A percentile compares a stretch with the other conserved stretches of the same genome.
phyloP scores from a whole-genome alignment of 2,888 invertebrate species.

The Lithophane semibrunnea region DNA sequence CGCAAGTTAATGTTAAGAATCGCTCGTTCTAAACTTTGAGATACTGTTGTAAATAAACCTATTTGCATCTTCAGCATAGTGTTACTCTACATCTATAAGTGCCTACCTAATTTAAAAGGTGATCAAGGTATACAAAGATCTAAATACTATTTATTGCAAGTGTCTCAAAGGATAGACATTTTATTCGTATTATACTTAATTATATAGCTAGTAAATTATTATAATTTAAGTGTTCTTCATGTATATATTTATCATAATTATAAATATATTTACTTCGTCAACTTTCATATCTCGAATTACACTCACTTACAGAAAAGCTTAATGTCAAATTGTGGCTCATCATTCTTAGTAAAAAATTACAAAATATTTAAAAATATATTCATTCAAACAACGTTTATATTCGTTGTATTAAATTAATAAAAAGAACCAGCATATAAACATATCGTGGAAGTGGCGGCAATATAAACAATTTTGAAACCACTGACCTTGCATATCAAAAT shows the following conservation, averaged over 20 bases:
- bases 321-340: conserved; percentile 9
- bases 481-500: conserved; percentile 84
- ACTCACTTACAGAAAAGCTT: conserved; percentile 11
- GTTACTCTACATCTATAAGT: background rate
- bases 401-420: conserved; percentile 53
- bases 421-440: conserved; percentile 82
- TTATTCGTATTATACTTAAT: conserved; percentile 25
- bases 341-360: conserved; percentile 9
- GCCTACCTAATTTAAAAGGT: background rate
- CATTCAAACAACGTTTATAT: conserved; percentile 37
- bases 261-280: conserved; percentile 7
- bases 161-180: conserved; percentile 32
- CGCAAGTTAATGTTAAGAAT: conserved; percentile 79
- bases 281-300: conserved; percentile 7
- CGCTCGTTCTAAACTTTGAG: conserved; percentile 42
- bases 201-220: conserved; percentile 6
- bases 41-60: conserved; percentile 15
- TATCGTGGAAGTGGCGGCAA: conserved; percentile 77
- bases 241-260: conserved; percentile 24
- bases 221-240: conserved; percentile 33
- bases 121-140: background rate
- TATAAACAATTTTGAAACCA: conserved; percentile 64
- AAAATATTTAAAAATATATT: conserved; percentile 27
- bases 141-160: background rate
- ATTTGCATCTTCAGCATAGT: background rate